Percentiles rank a stretch among this genome's conserved stretches.
Conservation (phyloP, 2,797 vertebrate genomes). For the Coluber constrictor region DNA sequence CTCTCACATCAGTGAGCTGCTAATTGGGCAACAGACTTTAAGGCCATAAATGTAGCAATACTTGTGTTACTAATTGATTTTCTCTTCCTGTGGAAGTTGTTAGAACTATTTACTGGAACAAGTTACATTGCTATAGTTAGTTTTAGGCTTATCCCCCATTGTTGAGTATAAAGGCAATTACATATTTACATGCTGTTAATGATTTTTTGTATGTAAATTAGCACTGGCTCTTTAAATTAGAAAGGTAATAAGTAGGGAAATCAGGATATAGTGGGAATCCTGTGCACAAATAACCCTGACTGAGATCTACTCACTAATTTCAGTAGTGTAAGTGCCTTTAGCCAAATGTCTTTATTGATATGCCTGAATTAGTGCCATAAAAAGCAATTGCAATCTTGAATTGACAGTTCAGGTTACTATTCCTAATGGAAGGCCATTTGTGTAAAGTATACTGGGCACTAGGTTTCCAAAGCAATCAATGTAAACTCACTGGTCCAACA, state of each 20-base stretch:
- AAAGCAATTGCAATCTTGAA: background rate
- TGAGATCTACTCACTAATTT: background rate
- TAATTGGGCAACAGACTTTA: background rate
- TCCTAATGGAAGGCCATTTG: constrained; percentile 9
- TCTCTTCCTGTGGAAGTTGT: background rate
- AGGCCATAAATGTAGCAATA: background rate
- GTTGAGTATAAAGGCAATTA: background rate
- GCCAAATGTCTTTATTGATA: background rate
- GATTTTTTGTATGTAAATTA: background rate
- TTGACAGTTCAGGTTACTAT: background rate
- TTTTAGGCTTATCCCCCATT: background rate
- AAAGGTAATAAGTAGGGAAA: background rate
- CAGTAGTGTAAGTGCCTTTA: background rate
- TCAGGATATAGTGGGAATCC: background rate
- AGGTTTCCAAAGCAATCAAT: background rate
- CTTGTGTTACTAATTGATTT: background rate
- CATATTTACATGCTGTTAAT: background rate
- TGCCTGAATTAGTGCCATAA: background rate
- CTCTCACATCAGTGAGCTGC: too few relatives aligned
- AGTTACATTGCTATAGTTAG: background rate
- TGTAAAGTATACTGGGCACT: background rate
- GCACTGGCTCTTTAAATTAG: background rate
- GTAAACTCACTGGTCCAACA: background rate
- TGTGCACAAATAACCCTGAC: background rate
- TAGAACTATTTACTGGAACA: background rate